Base-by-base conservation (phyloP, 2,797 vertebrate species). In the Amniataba percoides region DNA sequence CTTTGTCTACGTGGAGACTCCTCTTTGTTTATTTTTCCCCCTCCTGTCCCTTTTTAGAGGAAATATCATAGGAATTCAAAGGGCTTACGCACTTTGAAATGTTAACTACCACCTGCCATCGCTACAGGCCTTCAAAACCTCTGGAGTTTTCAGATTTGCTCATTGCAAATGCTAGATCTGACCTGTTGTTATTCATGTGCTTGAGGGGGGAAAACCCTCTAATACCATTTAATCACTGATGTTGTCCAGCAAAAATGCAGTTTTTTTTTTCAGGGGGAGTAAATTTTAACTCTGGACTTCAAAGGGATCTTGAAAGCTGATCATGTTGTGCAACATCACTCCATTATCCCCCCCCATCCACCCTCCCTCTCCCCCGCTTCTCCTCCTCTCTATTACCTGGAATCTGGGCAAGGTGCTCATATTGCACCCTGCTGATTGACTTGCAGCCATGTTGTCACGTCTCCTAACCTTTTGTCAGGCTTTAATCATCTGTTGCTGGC, bases 401-500 rank as follows among this genome's bases (percentile, higher is more conserved):
- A 88, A 83, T 89, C 88, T 76, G 55, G 79, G 77, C 65, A 66
- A 74, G 87, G 76, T 88, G 85, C 90, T 88, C 86, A 91, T 93
- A 92, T 94, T 94, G 88, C 87, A 7, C 72, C 52, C 75, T 87
- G 94, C 83, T 93, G 95, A 95, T 91, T 93, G 94, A 95, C 92
- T 91, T 64, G 88, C 84, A 80, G 88, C 88, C 87, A 39, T 74
- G 83, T 85, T 92, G 90, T 93, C 89, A 92, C 76, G 68, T 92
- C 89, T 90, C 80, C 87, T 81, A 79, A 87, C 90, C 90, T 87
- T 95, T 90, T 89, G 88, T 83, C 62, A 43, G 46, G 78, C 92
- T 94, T 92, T 89, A 94, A 93, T 94, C 91, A 91, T 93, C 75
- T 88, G 77, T 87, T 91, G 83, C 90, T 74, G 49, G 53, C 71